Evolutionary conservation across 2,888 invertebrate species (phyloP).

Genomic region (Stenodera caucasica): DNA sequence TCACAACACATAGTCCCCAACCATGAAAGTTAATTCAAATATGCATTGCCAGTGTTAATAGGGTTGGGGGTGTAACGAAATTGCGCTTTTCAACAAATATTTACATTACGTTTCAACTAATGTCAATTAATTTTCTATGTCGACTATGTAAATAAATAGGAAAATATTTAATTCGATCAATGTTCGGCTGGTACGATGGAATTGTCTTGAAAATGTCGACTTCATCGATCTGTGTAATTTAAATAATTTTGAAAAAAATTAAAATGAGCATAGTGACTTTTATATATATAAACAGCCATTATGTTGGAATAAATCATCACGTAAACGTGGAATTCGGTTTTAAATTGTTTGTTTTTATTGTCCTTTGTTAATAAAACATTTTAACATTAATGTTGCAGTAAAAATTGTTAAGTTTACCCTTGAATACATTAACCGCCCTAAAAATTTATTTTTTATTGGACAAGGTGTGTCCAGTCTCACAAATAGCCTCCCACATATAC

Average conservation of each 20-base stretch:
- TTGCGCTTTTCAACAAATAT: slow-evolving; percentile 2
- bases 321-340: slow-evolving; percentile 24
- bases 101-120: not conserved
- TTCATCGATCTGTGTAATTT: not conserved
- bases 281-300: slow-evolving; percentile 20
- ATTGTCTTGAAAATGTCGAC: no score
- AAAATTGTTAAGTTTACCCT: slow-evolving; percentile 25
- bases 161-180: not conserved
- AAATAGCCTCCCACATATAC: slow-evolving; percentile 29
- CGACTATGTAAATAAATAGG: not conserved
- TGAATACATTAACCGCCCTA: slow-evolving; percentile 30
- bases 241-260: not conserved
- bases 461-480: slow-evolving; percentile 29
- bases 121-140: not conserved
- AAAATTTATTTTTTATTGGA: slow-evolving; percentile 32
- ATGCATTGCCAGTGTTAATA: not conserved
- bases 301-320: slow-evolving; percentile 27
- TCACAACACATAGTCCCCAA: not conserved
- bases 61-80: not conserved
- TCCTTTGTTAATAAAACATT: slow-evolving; percentile 29
- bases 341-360: slow-evolving; percentile 28
- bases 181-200: no score
- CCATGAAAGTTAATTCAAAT: slow-evolving; percentile 3
- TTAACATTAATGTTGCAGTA: slow-evolving; percentile 25
- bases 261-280: slow-evolving; percentile 16